These are phyloP conservation scores for Arenaria interpres DNA, from an alignment of 2,113 vertebrate genomes.

Conservation along the genomic window DNA sequence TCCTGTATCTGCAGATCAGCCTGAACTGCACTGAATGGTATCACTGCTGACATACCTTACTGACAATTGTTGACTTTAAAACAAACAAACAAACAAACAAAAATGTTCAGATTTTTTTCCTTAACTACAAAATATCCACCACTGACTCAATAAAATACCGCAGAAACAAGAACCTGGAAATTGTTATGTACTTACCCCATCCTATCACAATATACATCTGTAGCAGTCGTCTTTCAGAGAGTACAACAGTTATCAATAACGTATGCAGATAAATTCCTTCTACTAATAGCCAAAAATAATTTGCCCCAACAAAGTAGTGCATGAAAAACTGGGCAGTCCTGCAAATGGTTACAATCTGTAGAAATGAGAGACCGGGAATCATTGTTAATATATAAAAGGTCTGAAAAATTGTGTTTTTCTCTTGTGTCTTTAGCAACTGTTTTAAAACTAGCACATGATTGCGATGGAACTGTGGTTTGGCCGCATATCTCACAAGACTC, in stretches of 20 bases:
- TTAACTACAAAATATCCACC: neutral
- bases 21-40: neutral
- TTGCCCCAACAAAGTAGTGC: conserved; percentile 92
- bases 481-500: neutral
- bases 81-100: neutral
- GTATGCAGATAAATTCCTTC: conserved; percentile 93
- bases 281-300: conserved; percentile 92
- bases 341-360: conserved; percentile 80
- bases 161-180: neutral
- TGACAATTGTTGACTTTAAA: neutral
- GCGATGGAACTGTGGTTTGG: neutral
- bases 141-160: neutral
- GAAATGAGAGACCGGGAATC: neutral
- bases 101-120: neutral
- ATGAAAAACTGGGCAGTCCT: conserved; percentile 84
- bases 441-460: neutral
- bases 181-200: conserved; percentile 82
- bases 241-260: conserved; percentile 83
- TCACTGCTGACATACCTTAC: neutral
- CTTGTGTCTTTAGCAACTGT: neutral
- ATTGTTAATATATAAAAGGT: neutral
- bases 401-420: neutral
- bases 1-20: neutral
- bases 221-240: conserved; percentile 84
- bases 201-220: conserved; percentile 89